Percentiles rank a stretch among this genome's conserved stretches.
Evolutionary conservation across 2,113 vertebrate species (phyloP).

Genomic region (Nymphicus hollandicus): DNA sequence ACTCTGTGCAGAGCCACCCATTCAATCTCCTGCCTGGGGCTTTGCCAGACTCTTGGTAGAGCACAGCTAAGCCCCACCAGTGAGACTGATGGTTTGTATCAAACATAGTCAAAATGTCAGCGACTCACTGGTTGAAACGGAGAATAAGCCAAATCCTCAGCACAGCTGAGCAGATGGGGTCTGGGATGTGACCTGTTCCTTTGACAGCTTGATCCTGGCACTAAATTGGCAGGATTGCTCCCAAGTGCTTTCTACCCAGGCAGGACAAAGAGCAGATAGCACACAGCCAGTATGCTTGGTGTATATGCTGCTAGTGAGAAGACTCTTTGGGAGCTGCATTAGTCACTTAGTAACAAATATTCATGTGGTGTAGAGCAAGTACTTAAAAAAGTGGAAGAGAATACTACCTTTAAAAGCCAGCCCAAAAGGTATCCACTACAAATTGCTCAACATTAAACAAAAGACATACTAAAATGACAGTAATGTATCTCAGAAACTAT

Average conservation of each 20-base stretch:
- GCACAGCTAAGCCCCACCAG: not conserved
- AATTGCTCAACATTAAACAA: not conserved
- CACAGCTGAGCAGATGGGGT: not conserved
- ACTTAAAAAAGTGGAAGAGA: not conserved
- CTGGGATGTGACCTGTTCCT: not conserved
- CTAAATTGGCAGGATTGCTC: not conserved
- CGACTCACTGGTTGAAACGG: not conserved
- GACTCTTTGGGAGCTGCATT: not conserved
- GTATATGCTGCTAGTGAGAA: not conserved
- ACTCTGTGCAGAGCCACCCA: not conserved
- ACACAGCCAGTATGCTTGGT: rapidly evolving
- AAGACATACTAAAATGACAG: not conserved
- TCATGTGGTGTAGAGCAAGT: not conserved
- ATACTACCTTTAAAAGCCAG: not conserved
- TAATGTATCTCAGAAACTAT: not conserved
- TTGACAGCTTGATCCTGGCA: not conserved
- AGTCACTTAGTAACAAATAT: not conserved
- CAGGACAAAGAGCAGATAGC: not conserved
- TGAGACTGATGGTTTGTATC: not conserved
- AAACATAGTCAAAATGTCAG: not conserved
- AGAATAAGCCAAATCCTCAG: not conserved
- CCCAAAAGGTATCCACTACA: not conserved
- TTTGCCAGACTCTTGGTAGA: not conserved
- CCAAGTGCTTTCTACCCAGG: not conserved
- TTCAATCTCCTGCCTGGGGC: not conserved